Evolutionary conservation across 2,888 invertebrate species (phyloP), one percentile per base, ranked within the genome.

Genomic region (Cyclophora albipunctata): DNA sequence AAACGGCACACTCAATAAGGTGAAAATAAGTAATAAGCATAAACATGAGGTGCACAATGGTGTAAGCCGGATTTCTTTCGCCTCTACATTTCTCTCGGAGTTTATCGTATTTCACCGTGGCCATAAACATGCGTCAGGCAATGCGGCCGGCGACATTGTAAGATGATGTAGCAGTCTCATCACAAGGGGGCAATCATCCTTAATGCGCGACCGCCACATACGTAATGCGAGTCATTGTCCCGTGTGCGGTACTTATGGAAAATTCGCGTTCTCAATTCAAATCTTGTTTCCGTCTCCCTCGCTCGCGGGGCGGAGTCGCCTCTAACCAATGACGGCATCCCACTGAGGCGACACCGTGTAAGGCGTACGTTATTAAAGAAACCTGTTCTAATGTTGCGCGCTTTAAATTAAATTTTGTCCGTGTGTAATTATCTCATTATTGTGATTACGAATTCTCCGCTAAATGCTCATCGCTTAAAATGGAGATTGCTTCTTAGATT

Each of bases 381-480:
- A 89, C 89, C 89, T 83, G 89, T 89, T 89, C 87, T 89, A 88
- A 88, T 88, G 84, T 85, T 84, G 85, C 78, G 84, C 84, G 84
- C 81, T 84, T 88, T 87, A 86, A 89, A 89, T 89, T 89, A 86
- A 89, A 87, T 89, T 89, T 87, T 84, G 85, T 87, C 81, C 82
- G 81, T 84, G 84, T 87, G 85, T 88, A 88, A 89, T 89, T 88
- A 88, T 87, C 87, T 87, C 84, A 88, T 87, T 88, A 88, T 86
- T 84, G 84, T 85, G 79, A 88, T 87, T 88, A 86, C 84, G 83
- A 85, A 86, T 85, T 82, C 84, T 75, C 75, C 74, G 83, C 83
- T 86, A 86, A 88, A 87, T 86, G 81, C 79, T 83, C 80, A 76
- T 78, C 78, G 77, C 78, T 81, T 74, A 75, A 81, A 83, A 84